Base-by-base conservation (phyloP, 2,113 vertebrate species). In the Odocoileus virginianus region DNA sequence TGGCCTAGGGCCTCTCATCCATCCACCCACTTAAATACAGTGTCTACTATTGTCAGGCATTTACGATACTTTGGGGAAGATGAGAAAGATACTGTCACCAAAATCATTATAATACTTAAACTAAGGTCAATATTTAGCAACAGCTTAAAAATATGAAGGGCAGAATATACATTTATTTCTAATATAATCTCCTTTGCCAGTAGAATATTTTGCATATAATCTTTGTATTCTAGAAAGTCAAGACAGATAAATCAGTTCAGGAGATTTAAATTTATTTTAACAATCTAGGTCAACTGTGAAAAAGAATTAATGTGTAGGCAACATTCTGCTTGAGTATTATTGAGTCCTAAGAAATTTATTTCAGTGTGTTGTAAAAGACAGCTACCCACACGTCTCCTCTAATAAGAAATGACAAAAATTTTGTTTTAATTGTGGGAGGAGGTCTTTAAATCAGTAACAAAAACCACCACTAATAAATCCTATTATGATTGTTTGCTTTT, bases 311-410 rank as follows among this genome's bases (percentile, higher is more conserved):
- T 96, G 50, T 10, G 60, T 74, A 83, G 52, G 47, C 23, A 85
- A 88, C 16, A 45, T 92, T 87, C 10, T 61, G 67, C 12, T 92
- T 93, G 30, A 87, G 9, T 33, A 95, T 87, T 89, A 97, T 74
- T 40, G 88, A 27, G 50, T 54, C 57, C 28, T 58, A 55, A 96
- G 82, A 92, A 50, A 94, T 92, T n/a, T n/a, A 47, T 95, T 97
- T 93, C 61, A 89, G 28, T 84, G 33, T 79, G 23, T 91, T 79
- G 13, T 91, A 40, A 95, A 96, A 89, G 84, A 94, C 1, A 67
- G 55, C 40, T 57, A 91, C 45, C 60, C 47, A 79, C 9, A 28
- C 7, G 50, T 79, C 36, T 52, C 25, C 40, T 45, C 28, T n/a
- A 88, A 87, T 6, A 95, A 94, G 52, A 93, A 91, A 67, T 61